Evolutionary conservation across 2,888 invertebrate genomes (phyloP), one percentile per base, ranked within the genome.

Genomic region (Eurytoma adleriae): DNA sequence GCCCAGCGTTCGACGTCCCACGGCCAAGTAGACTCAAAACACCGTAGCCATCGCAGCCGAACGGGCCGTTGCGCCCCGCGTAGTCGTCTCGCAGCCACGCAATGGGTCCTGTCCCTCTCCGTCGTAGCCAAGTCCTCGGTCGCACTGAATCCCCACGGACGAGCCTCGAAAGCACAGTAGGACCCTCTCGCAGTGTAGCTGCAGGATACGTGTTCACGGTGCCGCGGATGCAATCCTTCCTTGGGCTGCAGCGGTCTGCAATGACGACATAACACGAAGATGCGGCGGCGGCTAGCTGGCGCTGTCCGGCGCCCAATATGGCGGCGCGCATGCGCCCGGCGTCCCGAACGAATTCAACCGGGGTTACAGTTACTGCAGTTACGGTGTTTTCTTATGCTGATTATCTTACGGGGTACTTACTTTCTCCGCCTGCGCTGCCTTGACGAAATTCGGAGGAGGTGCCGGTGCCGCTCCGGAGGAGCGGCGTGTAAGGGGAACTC

Each of bases 361-460:
- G 24, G 24, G 24, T 24, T 24, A 24, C 24, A 24, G 24, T 24
- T 24, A 24, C 24, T 24, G 24, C 24, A 2, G 2, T 24, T 24
- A n/a, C 2, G 24, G 24, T 24, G 24, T 24, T 24, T 24, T 24
- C 24, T 24, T n/a, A n/a, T n/a, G n/a, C n/a, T 24, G 24, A 24
- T 24, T 24, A 24, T 24, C 24, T 52, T 73, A 54, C 30, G 54
- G n/a, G 13, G 1, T 52, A 14, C 18, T 3, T 18, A 24, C 68
- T 75, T 61, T 75, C 68, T 30, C 68, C 61, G 24, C 24, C 24
- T 24, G 24, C 2, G 1, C 24, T 75, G 67, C 14, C 14, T 74
- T 16, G 40, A 40, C 66, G 40, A 64, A 56, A 66, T 56, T 64
- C 12, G 18, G 64, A 64, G 50, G n/a, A 24, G 24, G 59, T 59